Base-by-base conservation (phyloP, 2,888 invertebrate species). In the Parnassius smintheus region DNA sequence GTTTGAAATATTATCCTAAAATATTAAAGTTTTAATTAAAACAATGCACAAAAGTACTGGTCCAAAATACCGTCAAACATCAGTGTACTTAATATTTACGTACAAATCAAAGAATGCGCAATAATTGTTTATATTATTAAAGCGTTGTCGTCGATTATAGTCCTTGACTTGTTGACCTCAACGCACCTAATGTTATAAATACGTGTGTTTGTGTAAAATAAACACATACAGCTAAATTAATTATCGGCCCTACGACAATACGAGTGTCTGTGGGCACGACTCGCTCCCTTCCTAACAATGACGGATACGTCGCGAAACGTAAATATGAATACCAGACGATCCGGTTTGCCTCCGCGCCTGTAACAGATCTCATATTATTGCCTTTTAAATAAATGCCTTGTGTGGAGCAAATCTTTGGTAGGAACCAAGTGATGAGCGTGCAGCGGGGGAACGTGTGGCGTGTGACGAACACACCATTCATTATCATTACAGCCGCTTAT, bases 331-430 rank as follows among this genome's bases (percentile, higher is more conserved):
- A 70, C 71, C 65, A 62, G 67, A 72, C 69, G 52, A 76, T 72
- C 82, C 77, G 73, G 86, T 85, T 85, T 74, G 76, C 81, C 83
- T 85, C 83, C 82, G 70, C 65, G 72, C 72, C 75, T 75, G 77
- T 75, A 81, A 81, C 75, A 66, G 73, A 83, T 82, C 77, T 71
- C 70, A 71, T 75, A 79, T 80, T 78, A 78, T 77, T 76, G 74
- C 76, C 74, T 75, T 82, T 79, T 77, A 76, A 80, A 77, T 76
- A 35, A 76, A 74, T 76, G 74, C 68, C 66, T 65, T 62, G 74
- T 70, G 68, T 55, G 57, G 61, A 44, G 59, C 63, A 61, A 67
- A 64, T 65, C 58, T 66, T 65, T 63, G 58, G 35, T 35, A 35
- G 35, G 7, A 35, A 35, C 35, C 59, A 44, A 55, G 53, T 59